Base-by-base conservation (phyloP, 1,140 invertebrate species). In the Drosophila varians region DNA sequence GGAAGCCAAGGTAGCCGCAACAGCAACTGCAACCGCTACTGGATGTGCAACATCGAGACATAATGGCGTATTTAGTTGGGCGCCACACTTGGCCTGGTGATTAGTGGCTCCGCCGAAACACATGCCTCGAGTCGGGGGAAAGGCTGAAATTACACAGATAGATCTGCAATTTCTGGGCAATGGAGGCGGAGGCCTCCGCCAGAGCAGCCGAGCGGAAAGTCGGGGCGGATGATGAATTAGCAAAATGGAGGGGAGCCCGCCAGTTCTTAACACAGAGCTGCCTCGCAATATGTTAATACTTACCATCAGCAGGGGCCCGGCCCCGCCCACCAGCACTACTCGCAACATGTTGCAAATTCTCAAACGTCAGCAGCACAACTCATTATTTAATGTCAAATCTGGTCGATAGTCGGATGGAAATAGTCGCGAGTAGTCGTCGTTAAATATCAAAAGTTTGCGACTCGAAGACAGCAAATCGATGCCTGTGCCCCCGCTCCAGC, bases 381-480 rank as follows among this genome's bases (percentile, higher is more conserved):
- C 82, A 87, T 87, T 88, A 87, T 88, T 87, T 87, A 87, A 88
- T 88, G 82, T 87, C 82, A 87, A 87, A 77, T 88, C 82, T 70
- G 69, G 68, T 74, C 74, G 70, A 77, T 61, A 66, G 74, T 74
- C 58, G 45, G 36, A 19, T 31, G 53, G 26, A 18, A 18, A 19
- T 14, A 48, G 38, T n/a, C n/a, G 36, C 25, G 43, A 49, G 43
- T 56, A 79, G 55, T 66, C 25, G 72, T 54, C 51, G 56, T 40
- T 70, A 74, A 86, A 86, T 86, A 82, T 87, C 82, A 86, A 87
- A 31, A 87, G 51, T 74, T 73, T 51, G 51, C 69, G 80, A 86
- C 73, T 86, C 77, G 76, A 73, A 74, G 82, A 71, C 73, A 82
- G 74, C 74, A 70, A 82, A 87, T 87, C 82, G 77, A 87, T 77